Base-by-base conservation (phyloP, 2,888 invertebrate species). In the Prenolepis imparis region DNA sequence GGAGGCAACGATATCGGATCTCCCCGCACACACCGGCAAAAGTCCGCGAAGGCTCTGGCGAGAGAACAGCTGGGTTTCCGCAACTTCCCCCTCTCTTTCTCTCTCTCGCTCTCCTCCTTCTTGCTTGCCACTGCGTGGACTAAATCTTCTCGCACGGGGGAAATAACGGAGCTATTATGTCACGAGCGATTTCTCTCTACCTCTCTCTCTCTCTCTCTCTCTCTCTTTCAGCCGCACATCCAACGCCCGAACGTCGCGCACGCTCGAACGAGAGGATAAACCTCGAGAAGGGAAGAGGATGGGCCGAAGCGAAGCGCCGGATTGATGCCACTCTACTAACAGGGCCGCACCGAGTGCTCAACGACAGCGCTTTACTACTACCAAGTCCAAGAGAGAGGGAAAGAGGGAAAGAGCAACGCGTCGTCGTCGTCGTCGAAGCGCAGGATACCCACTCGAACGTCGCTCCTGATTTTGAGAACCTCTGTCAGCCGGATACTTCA, bases 381-480 rank as follows among this genome's bases (percentile, higher is more conserved):
- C n/a, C n/a, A n/a, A 3, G 28, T 28, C 28, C 28, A 3, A 28
- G 12, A 21, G 36, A 44, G 15, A 11, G 36, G 36, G 24, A 18
- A 24, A 39, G 18, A 44, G 44, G 12, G 52, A 8, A n/a, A 52
- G 5, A 48, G 18, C 48, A 18, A 48, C 48, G 18, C 48, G 48
- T 48, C 18, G 28, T n/a, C n/a, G n/a, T n/a, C n/a, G n/a, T n/a
- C 28, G 28, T 2, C 4, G 36, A 44, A 18, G 44, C 3, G 36
- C 44, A 18, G 18, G 18, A 68, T 90, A 90, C 87, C 61, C 89
- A 89, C 91, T 86, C 87, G 86, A 44, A 75, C 84, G 91, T 90
- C 91, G 90, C 91, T 93, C 91, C 91, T 90, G 91, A 88, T 44
- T 44, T 93, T 92, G 93, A 93, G 92, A 90, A 92, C 89, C 92